phyloP scores from a whole-genome alignment of 2,113 vertebrate species.

The Callopanchax toddi region DNA sequence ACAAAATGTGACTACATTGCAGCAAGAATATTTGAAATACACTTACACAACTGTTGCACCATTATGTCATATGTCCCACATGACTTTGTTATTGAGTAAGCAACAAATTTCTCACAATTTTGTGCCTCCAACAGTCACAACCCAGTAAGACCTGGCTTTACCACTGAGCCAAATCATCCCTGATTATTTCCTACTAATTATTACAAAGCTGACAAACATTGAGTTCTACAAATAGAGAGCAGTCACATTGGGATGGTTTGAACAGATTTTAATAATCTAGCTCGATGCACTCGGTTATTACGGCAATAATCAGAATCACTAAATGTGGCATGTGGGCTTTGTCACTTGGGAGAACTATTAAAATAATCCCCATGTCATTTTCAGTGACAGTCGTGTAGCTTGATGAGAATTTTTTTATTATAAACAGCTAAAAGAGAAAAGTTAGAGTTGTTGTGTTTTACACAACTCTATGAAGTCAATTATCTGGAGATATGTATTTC shows the following conservation, averaged over 20 bases:
- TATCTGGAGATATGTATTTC: constrained; percentile 24
- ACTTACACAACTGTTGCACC: too few species aligned
- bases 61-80: too few species aligned
- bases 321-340: constrained; percentile 42
- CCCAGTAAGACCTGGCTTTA: too few species aligned
- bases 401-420: constrained; percentile 41
- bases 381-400: constrained; percentile 29
- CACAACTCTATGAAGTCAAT: constrained; percentile 25
- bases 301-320: constrained; percentile 40
- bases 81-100: too few species aligned
- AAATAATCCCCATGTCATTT: constrained; percentile 46
- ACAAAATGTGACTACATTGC: too few species aligned
- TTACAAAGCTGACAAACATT: neutral
- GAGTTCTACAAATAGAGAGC: neutral
- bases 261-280: constrained; percentile 4
- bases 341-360: constrained; percentile 51
- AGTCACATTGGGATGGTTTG: neutral
- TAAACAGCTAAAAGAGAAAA: constrained; percentile 23
- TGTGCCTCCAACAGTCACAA: too few species aligned
- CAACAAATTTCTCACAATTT: too few species aligned
- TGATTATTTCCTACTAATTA: neutral
- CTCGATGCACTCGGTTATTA: constrained; percentile 22
- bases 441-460: constrained; percentile 29
- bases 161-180: neutral
- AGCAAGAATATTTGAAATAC: too few species aligned